phyloP scores from a whole-genome alignment of 2,888 invertebrate species.

The Cosmia trapezina region DNA sequence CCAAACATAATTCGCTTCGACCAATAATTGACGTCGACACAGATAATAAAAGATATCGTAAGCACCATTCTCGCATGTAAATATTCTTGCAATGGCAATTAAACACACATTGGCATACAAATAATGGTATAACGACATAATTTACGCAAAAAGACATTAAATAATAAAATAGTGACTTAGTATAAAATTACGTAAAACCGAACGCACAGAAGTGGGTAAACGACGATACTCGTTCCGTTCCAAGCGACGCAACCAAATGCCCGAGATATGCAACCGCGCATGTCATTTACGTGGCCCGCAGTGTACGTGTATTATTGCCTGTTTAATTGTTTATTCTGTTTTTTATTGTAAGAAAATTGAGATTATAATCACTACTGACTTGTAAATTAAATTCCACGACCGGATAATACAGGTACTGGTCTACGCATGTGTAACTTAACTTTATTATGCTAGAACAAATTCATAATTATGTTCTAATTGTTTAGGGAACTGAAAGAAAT shows the following conservation, averaged over 20 bases:
- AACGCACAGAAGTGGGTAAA: slow-evolving; percentile 60
- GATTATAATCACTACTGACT: slow-evolving; percentile 43
- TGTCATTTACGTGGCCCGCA: slow-evolving; percentile 60
- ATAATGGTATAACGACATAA: slow-evolving; percentile 45
- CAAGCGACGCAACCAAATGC: slow-evolving; percentile 68
- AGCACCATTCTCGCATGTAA: slow-evolving; percentile 34
- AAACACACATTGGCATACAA: slow-evolving; percentile 31
- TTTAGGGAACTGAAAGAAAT: background rate
- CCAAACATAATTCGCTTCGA: slow-evolving; percentile 38
- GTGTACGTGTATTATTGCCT: slow-evolving; percentile 33
- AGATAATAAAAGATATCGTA: slow-evolving; percentile 42
- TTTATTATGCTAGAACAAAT: slow-evolving; percentile 4
- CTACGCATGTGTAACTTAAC: background rate
- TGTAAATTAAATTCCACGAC: slow-evolving; percentile 39
- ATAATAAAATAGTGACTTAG: slow-evolving; percentile 55
- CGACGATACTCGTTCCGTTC: slow-evolving; percentile 67
- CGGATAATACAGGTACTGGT: slow-evolving; percentile 18
- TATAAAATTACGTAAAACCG: slow-evolving; percentile 69
- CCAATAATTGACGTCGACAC: slow-evolving; percentile 48
- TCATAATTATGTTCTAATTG: slow-evolving; percentile 15
- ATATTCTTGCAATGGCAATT: slow-evolving; percentile 47
- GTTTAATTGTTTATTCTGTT: slow-evolving; percentile 46
- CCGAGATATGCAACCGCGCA: slow-evolving; percentile 70
- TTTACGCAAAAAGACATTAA: slow-evolving; percentile 48
- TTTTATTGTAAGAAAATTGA: slow-evolving; percentile 27